Evolutionary conservation across 2,113 vertebrate genomes (phyloP), one percentile per base, ranked within the genome.

Genomic region (Leiothrix lutea): DNA sequence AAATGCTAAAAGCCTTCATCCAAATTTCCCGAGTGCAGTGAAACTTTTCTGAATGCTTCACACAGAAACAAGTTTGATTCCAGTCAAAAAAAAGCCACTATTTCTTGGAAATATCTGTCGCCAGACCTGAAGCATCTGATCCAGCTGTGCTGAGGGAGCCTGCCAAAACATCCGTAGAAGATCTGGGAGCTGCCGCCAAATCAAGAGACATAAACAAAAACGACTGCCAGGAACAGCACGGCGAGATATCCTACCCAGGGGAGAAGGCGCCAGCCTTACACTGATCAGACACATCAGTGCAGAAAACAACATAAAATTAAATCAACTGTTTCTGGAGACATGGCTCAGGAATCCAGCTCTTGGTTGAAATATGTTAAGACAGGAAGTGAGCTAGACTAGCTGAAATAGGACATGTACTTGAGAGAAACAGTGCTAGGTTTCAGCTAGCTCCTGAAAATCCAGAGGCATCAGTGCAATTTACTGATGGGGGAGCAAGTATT

Each of bases 171-270:
- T 88, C 86, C 81, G 6, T 18, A 91, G 88, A 97, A 86, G 93
- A 96, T 93, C 70, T 89, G 64, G 93, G 79, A 96, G 90, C 57
- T 5, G 62, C 89, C 14, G 94, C 94, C 96, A 97, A 94, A 95
- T 90, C 75, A 88, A 97, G 64, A 97, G 92, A 97, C 92, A 91
- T 97, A 97, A 97, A 97, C 95, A 97, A 96, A 79, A 90, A 67
- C 0, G 3, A 77, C 62, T 97, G 96, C 96, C 97, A 97, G 95
- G 88, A 97, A 97, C 92, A 97, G 95, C 90, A 97, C 48, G 7
- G 86, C 47, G 1, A 90, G 89, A 92, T 94, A 92, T 86, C 79
- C 92, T 88, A 82, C 91, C 64, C 90, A 90, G 71, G 86, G 90
- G 78, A 94, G 61, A 94, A 92, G 92, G 89, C 75, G 92, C 94